Base-by-base conservation (phyloP, 2,113 vertebrate genomes). In the Neopipo cinnamomea region DNA sequence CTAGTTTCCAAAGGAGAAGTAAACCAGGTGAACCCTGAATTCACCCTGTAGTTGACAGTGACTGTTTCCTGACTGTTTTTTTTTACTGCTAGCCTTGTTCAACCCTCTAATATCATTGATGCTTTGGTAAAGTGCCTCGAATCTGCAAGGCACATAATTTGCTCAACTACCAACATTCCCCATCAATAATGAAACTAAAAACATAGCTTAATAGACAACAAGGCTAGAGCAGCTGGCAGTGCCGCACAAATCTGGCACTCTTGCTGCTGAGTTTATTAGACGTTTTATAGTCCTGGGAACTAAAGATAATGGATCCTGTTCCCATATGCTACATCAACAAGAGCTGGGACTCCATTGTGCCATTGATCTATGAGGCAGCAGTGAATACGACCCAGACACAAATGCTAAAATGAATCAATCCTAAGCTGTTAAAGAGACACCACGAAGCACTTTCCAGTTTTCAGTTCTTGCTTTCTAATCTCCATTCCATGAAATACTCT, bases 231-330 rank as follows among this genome's bases (percentile, higher is more conserved):
- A 97, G 96, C 96, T 97, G 97, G 91, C 92, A 96, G 56, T 66
- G 81, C 83, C 9, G n/a, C 85, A 75, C 83, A 67, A 91, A 91
- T 88, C 93, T 96, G 95, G 95, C 89, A 84, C 74, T 76, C 89
- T 88, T 74, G 52, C 88, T 95, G 85, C 92, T 92, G 92, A 96
- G 87, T 97, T 97, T 97, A 97, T 96, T 96, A 95, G 96, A 88
- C 79, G 27, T 97, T 96, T 97, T 97, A 94, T 90, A 96, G 94
- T 92, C 86, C 85, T 95, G 94, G 96, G 96, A 97, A 94, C 91
- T 93, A 96, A 96, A 96, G 96, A 92, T 93, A 95, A 94, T 91
- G 88, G 93, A 94, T 80, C 81, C 94, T 12, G 6, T 94, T 95
- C 82, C 87, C 92, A 96, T 78, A 94, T 85, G 81, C 84, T 93